Conservation (phyloP, 1,140 invertebrate genomes). For the Araneus ventricosus region DNA sequence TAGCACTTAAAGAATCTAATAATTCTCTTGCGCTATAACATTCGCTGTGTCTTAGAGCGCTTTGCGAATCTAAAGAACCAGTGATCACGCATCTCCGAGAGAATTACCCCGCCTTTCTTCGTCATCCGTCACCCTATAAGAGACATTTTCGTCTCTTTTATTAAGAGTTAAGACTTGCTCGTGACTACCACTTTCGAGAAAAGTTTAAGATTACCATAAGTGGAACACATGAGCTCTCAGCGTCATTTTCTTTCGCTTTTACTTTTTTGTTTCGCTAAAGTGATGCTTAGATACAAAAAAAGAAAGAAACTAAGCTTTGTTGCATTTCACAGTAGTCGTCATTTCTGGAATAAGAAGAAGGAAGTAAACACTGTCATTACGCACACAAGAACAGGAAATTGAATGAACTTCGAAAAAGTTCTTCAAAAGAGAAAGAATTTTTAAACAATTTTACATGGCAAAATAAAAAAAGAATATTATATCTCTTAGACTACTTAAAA, state of each 20-base stretch:
- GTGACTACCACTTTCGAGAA: not conserved
- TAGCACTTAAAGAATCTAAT: too few species aligned
- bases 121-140: not conserved
- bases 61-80: too few species aligned
- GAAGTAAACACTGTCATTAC: not conserved
- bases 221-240: not conserved
- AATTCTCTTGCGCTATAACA: too few species aligned
- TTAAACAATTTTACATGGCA: not conserved
- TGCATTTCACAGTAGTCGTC: not conserved
- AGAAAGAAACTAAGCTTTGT: not conserved
- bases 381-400: not conserved
- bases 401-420: not conserved
- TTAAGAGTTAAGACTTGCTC: not conserved
- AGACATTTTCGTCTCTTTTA: not conserved
- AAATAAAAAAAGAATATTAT: not conserved
- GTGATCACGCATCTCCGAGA: not conserved
- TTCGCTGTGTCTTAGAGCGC: too few species aligned
- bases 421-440: not conserved
- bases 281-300: not conserved
- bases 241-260: not conserved
- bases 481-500: not conserved
- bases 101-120: not conserved
- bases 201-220: not conserved
- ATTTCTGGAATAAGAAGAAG: not conserved
- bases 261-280: not conserved